Base-by-base conservation (phyloP, 2,888 invertebrate genomes). In the Eupeodes latifasciatus region DNA sequence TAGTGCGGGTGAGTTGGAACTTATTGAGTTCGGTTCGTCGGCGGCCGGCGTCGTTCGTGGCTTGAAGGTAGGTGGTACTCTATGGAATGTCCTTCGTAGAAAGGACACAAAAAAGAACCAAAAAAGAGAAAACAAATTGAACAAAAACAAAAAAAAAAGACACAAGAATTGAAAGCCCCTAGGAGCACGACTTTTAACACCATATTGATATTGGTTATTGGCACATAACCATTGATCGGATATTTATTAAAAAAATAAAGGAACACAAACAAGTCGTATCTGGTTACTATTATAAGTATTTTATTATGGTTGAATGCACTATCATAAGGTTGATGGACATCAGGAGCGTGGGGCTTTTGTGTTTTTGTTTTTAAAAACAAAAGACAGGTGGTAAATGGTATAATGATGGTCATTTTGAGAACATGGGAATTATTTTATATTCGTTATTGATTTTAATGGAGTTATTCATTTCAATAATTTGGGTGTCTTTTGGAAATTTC, bases 191-290 rank as follows among this genome's bases (percentile, higher is more conserved):
- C 84, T 87, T 77, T 87, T 74, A 84, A 87, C 87, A 87, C 84
- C 84, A 80, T 87, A 87, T 87, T 87, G 87, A 87, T 87, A 87
- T 87, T 87, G 87, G 80, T 87, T 84, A 84, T 80, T 87, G 79
- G 80, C 59, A 83, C 80, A 87, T 87, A 80, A 87, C 67, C 79
- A 80, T 72, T 66, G 72, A 64, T 72, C 84, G 87, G 72, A 55
- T 77, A 72, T 67, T 83, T 77, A 61, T 79, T 47, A 75, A 57
- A 69, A 19, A 80, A 72, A 80, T 72, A 87, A 74, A 59, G 47
- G n/a, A 72, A 72, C 19, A 34, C n/a, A 72, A 57, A n/a, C 16
- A 40, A 44, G 44, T 9, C 12, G 79, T 79, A 86, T 86, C 80
- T 72, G 84, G 87, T 87, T 83, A 69, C 79, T 59, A 61, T 27